Percentiles rank a stretch among this genome's conserved stretches.
Evolutionary conservation across 2,888 invertebrate genomes (phyloP).

Genomic region (Ernsta delagoae): DNA sequence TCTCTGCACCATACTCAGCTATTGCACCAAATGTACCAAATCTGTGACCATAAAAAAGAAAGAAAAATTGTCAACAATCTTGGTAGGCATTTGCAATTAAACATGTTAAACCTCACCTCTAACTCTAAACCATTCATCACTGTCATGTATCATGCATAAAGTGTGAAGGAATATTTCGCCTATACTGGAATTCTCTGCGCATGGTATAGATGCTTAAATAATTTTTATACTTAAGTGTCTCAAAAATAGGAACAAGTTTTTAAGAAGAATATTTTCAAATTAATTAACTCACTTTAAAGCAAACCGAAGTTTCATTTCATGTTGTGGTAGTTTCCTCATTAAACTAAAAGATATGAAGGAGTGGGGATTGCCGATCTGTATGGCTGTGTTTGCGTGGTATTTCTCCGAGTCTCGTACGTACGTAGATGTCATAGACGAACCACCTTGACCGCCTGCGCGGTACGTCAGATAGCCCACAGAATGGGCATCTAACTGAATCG

Average conservation of each 20-base stretch:
- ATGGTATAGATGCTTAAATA: too few relatives aligned
- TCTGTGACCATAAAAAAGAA: constrained; percentile 69
- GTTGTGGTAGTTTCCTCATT: constrained; percentile 91
- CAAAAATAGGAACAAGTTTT: too few relatives aligned
- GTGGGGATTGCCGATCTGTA: constrained; percentile 93
- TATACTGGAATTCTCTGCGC: too few relatives aligned
- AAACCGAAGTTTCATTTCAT: constrained; percentile 91
- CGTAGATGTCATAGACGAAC: constrained; percentile 91
- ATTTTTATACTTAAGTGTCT: too few relatives aligned
- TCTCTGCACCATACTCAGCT: constrained; percentile 96
- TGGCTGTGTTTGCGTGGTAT: constrained; percentile 87
- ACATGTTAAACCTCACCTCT: too few relatives aligned
- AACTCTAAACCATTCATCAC: too few relatives aligned
- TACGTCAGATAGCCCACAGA: constrained; percentile 95
- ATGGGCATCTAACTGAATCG: constrained; percentile 93
- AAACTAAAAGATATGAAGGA: constrained; percentile 91
- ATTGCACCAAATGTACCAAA: constrained; percentile 94
- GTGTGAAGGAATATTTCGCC: too few relatives aligned
- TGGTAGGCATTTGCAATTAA: too few relatives aligned
- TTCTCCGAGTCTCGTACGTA: constrained; percentile 91
- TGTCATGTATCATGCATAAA: too few relatives aligned
- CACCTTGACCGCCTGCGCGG: constrained; percentile 86
- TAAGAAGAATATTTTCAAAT: too few relatives aligned
- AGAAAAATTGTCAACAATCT: too few relatives aligned
- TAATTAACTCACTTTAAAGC: constrained; percentile 94